These are phyloP conservation scores for Dolichotis patagonum DNA, from an alignment of 2,113 vertebrate genomes.

Conservation along the genomic window DNA sequence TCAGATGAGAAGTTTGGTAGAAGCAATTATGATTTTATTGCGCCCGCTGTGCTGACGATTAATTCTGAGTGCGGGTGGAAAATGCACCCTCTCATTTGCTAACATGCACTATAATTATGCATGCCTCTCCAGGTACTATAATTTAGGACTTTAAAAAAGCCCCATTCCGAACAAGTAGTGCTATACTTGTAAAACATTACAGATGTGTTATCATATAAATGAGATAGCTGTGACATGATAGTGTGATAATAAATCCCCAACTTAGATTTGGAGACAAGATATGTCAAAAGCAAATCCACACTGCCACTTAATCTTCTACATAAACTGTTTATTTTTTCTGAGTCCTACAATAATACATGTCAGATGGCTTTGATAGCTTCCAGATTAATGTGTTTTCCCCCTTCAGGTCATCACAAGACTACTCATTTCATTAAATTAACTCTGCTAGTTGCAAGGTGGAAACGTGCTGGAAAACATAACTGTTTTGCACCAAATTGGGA, in stretches of 20 bases:
- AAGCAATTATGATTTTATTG: constrained; percentile 93
- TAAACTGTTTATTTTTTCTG: constrained; percentile 92
- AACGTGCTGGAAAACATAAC: constrained; percentile 82
- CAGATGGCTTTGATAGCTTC: constrained; percentile 87
- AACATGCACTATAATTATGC: constrained; percentile 90
- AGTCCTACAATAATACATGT: constrained; percentile 90
- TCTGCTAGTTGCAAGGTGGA: constrained; percentile 85
- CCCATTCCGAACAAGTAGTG: constrained; percentile 89
- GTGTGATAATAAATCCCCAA: constrained; percentile 89
- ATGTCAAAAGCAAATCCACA: constrained; percentile 90
- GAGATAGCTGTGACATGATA: constrained; percentile 90
- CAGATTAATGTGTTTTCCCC: constrained; percentile 87
- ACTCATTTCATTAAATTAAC: constrained; percentile 89
- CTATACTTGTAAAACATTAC: constrained; percentile 91
- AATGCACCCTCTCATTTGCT: constrained; percentile 91
- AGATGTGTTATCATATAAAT: constrained; percentile 93
- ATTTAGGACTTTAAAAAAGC: constrained; percentile 90
- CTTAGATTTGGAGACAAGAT: constrained; percentile 92
- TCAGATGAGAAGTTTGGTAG: constrained; percentile 91
- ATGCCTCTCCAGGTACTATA: constrained; percentile 92
- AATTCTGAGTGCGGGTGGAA: constrained; percentile 89
- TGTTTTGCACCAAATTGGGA: constrained; percentile 80
- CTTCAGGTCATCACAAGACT: constrained; percentile 86
- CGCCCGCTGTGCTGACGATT: constrained; percentile 90
- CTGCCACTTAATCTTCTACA: constrained; percentile 91